Conservation (phyloP, 1,140 invertebrate genomes). For the Diachasma alloeum region DNA sequence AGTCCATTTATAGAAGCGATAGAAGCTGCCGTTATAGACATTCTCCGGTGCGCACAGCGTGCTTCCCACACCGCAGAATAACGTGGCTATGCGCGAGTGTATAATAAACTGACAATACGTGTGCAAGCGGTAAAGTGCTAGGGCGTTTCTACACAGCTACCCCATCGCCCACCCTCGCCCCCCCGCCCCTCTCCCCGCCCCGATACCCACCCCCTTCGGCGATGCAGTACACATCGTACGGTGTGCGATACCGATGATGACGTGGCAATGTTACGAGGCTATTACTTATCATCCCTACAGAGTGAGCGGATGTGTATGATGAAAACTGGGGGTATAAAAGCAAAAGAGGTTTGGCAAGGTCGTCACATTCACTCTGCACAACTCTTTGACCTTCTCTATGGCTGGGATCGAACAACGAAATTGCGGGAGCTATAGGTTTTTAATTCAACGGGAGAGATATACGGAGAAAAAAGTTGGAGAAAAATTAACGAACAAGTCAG, state of each 20-base stretch:
- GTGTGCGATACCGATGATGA: slow-evolving; percentile 36
- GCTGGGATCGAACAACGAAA: background rate
- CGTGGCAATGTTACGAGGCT: slow-evolving; percentile 38
- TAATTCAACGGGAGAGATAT: background rate
- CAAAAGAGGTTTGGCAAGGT: slow-evolving; percentile 6
- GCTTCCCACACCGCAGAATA: slow-evolving; percentile 6
- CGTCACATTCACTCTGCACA: slow-evolving; percentile 2
- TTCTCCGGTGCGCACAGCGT: background rate
- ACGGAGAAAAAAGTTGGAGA: too few species aligned
- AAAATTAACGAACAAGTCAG: too few species aligned
- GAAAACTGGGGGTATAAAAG: slow-evolving; percentile 10
- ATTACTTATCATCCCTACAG: slow-evolving; percentile 36
- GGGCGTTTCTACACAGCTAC: background rate
- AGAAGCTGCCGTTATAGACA: background rate
- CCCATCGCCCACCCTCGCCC: background rate
- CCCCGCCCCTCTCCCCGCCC: too few species aligned
- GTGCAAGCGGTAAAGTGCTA: slow-evolving; percentile 14
- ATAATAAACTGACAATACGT: slow-evolving; percentile 32
- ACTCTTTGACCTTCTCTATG: background rate
- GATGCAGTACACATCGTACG: background rate
- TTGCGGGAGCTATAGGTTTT: background rate
- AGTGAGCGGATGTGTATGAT: slow-evolving; percentile 1
- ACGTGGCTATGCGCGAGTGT: background rate
- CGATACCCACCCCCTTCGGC: too few species aligned
- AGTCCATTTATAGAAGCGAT: background rate